These are phyloP conservation scores for Boloria selene DNA, from an alignment of 2,888 invertebrate species.

Conservation along the genomic window DNA sequence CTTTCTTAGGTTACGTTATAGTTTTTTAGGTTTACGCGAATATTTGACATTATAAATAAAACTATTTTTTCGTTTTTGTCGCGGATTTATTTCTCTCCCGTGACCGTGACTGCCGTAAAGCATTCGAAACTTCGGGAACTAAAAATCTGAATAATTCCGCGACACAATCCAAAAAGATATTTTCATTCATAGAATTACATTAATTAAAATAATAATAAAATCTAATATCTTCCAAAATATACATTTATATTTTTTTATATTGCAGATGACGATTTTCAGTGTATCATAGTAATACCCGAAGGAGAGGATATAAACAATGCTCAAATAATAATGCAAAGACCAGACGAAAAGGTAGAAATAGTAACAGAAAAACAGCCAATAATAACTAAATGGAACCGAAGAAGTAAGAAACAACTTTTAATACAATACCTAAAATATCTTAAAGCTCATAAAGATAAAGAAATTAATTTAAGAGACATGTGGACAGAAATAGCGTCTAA, in stretches of 20 bases:
- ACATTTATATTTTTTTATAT: constrained; percentile 11
- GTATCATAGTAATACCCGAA: constrained; percentile 74
- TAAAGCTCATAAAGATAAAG: constrained; percentile 54
- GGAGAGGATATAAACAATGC: constrained; percentile 58
- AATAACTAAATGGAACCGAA: constrained; percentile 60
- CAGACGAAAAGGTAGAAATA: constrained; percentile 30
- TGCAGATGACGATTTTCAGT: constrained; percentile 74
- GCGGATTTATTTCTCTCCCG: too few relatives aligned
- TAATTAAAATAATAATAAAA: too few relatives aligned
- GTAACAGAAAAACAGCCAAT: constrained; percentile 36
- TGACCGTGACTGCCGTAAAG: too few relatives aligned
- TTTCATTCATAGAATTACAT: too few relatives aligned
- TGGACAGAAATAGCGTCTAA: constrained; percentile 64
- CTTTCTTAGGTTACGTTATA: too few relatives aligned
- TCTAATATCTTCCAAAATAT: too few relatives aligned
- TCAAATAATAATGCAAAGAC: constrained; percentile 50
- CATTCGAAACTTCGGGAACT: too few relatives aligned
- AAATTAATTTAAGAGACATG: constrained; percentile 59
- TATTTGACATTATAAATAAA: too few relatives aligned
- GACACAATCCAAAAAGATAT: too few relatives aligned
- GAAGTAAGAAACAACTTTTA: constrained; percentile 59
- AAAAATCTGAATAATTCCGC: too few relatives aligned
- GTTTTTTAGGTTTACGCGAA: too few relatives aligned
- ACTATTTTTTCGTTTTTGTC: too few relatives aligned
- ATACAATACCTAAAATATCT: constrained; percentile 64